Conservation (phyloP, 1,140 invertebrate species). For the Drosophila kikkawai region DNA sequence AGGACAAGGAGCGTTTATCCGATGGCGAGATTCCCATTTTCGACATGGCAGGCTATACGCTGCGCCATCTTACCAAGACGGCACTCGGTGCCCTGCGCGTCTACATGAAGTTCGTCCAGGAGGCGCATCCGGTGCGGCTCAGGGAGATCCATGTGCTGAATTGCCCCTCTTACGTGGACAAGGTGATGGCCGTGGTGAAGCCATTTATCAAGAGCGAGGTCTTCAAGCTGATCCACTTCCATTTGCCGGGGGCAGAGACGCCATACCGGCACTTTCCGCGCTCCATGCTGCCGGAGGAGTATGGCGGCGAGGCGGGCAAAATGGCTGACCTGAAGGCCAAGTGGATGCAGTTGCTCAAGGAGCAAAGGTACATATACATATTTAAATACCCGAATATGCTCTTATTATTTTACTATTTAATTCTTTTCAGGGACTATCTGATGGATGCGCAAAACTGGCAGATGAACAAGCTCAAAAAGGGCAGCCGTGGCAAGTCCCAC, state of each 20-base stretch:
- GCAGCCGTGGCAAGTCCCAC: conserved; percentile 5
- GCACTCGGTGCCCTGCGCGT: conserved; percentile 88
- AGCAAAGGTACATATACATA: conserved; percentile 54
- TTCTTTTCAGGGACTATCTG: conserved; percentile 55
- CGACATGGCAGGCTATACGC: conserved; percentile 88
- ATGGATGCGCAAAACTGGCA: conserved; percentile 70
- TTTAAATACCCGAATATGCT: neutral
- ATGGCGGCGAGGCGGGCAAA: conserved; percentile 87
- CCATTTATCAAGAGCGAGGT: conserved; percentile 89
- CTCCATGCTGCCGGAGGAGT: conserved; percentile 88
- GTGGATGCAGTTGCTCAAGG: conserved; percentile 85
- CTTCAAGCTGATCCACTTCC: conserved; percentile 86
- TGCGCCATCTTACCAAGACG: conserved; percentile 88
- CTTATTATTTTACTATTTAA: no score
- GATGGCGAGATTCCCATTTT: conserved; percentile 90
- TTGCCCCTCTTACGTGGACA: conserved; percentile 88
- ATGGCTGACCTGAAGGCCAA: conserved; percentile 87
- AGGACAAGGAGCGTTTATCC: conserved; percentile 69
- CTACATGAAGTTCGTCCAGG: conserved; percentile 90
- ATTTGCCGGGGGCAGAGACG: conserved; percentile 87
- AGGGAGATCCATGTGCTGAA: conserved; percentile 91
- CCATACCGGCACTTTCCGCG: conserved; percentile 87
- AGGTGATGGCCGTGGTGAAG: conserved; percentile 88
- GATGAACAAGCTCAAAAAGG: conserved; percentile 69
- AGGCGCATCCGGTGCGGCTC: conserved; percentile 90